A percentile compares a stretch with the other conserved stretches of the same genome.
These are phyloP conservation scores for Trichomalopsis sarcophagae DNA, from an alignment of 1,140 invertebrate genomes.

Conservation along the genomic window DNA sequence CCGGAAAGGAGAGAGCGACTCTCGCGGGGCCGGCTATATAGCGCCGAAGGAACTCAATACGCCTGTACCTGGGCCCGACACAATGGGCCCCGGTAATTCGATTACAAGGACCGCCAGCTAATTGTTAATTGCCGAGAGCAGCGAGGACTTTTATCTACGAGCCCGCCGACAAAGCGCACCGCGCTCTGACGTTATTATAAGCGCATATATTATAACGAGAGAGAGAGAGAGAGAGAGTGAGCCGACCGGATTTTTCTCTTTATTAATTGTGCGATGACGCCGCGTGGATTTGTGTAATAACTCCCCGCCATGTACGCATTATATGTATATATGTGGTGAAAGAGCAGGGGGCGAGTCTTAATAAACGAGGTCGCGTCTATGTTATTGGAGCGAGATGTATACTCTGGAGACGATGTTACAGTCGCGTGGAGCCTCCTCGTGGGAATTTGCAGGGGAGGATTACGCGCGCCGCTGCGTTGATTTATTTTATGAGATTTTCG, in stretches of 20 bases:
- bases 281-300: not conserved
- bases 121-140: slow-evolving; percentile 73
- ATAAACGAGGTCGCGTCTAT: not conserved
- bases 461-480: not conserved
- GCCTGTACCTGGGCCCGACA: slow-evolving; percentile 74
- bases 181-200: slow-evolving; percentile 35
- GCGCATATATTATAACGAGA: slow-evolving; percentile 33
- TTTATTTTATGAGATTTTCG: slow-evolving; percentile 1
- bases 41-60: slow-evolving; percentile 70
- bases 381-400: not conserved
- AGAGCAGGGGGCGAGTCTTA: too few relatives aligned
- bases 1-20: slow-evolving; percentile 4
- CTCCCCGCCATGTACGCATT: too few relatives aligned
- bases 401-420: not conserved
- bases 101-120: slow-evolving; percentile 76
- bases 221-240: too few relatives aligned
- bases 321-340: too few relatives aligned
- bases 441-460: not conserved
- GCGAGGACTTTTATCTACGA: slow-evolving; percentile 50
- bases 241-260: slow-evolving; percentile 1
- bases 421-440: not conserved
- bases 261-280: slow-evolving; percentile 28
- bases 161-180: slow-evolving; percentile 70
- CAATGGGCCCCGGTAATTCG: slow-evolving; percentile 71
- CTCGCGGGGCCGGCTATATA: slow-evolving; percentile 45